Conservation (phyloP, 1,140 invertebrate species). For the Palaemon carinicauda region DNA sequence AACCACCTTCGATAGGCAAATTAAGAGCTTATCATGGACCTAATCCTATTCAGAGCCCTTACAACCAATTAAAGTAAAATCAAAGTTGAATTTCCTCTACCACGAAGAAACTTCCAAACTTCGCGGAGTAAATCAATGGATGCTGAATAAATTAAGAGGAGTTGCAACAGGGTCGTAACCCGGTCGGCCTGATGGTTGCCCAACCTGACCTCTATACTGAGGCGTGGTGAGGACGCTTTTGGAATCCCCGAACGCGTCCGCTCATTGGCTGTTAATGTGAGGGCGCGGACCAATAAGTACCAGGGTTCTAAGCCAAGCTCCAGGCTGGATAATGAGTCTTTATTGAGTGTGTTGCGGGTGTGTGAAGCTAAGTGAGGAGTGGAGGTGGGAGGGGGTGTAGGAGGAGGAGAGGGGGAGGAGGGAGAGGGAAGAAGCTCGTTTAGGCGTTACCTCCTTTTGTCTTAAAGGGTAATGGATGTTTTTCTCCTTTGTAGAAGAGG, state of each 20-base stretch:
- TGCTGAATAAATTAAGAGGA: constrained; percentile 24
- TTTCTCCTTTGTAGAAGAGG: too few species aligned
- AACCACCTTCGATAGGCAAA: background rate
- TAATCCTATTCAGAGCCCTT: constrained; percentile 12
- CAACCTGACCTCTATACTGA: too few species aligned
- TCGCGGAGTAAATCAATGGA: constrained; percentile 11
- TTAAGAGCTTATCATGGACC: background rate
- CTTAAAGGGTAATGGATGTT: too few species aligned
- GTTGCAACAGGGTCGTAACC: background rate
- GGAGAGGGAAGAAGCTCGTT: background rate
- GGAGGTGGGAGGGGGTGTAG: background rate
- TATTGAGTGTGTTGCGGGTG: constrained; percentile 11
- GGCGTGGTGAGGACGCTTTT: too few species aligned
- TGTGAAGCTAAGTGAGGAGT: constrained; percentile 11
- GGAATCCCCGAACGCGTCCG: too few species aligned
- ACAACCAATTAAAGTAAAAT: constrained; percentile 26
- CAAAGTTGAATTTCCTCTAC: constrained; percentile 21
- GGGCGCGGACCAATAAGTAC: background rate
- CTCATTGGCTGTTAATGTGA: background rate
- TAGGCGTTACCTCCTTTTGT: too few species aligned
- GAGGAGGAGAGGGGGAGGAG: background rate
- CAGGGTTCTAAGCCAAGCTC: background rate
- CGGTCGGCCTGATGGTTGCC: background rate
- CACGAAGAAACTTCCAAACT: constrained; percentile 15
- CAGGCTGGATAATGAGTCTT: background rate